Base-by-base conservation (phyloP, 2,888 invertebrate species). In the Zygaena filipendulae region DNA sequence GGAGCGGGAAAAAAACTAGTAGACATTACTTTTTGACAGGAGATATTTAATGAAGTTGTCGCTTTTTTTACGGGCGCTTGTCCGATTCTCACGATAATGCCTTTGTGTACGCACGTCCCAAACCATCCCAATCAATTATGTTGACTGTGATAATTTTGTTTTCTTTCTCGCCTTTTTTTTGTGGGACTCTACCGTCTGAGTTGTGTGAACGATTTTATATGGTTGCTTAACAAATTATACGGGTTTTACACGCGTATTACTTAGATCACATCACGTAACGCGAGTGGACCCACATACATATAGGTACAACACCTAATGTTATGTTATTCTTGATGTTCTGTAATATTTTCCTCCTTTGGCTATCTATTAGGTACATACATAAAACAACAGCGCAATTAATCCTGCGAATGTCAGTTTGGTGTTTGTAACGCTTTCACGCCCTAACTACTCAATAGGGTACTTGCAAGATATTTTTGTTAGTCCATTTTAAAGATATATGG, bases 31-130 rank as follows among this genome's bases (percentile, higher is more conserved):
- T 68, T 67, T 72, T 74, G 77, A 79, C 77, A 75, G 71, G 69
- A 69, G 74, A 62, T 75, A 77, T 70, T 75, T 75, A 75, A 79
- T 75, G 75, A 74, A 77, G 75, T 69, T 60, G 69, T 79, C 47
- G 42, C 37, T 48, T 59, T 68, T 70, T 59, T 55, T 59, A 54
- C 42, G 48, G 42, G 40, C 48, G 43, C n/a, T 43, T 45, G 46
- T 42, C 36, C 54, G 50, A 54, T 71, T 75, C 75, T 63, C 77
- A 75, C 75, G 75, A 47, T 54, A 45, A 43, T 49, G 45, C 56
- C 54, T 63, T 69, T 71, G 69, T 70, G 55, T 59, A 50, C 61
- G 69, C 75, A 69, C 70, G 72, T 72, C 68, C 59, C 59, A 52
- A 59, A 63, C 61, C 59, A 59, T 51, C 64, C 59, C 75, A 74